Base-by-base conservation (phyloP, 2,113 vertebrate genomes). In the Barnardius zonarius region DNA sequence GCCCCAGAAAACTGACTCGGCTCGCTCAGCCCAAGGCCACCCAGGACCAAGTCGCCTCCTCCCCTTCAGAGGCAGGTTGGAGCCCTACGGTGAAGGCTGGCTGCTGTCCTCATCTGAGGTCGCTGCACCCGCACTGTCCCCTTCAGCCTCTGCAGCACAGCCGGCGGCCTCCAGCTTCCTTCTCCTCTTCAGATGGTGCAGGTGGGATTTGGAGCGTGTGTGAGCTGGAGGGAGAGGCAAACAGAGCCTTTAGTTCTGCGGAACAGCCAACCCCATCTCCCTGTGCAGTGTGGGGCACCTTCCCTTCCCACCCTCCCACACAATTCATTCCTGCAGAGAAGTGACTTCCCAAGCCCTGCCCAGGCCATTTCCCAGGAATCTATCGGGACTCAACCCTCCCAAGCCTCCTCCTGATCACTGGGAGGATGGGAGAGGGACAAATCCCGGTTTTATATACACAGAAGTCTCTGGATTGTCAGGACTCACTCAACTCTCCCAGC, bases 161-260 rank as follows among this genome's bases (percentile, higher is more conserved):
- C 52, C 1, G 3, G 80, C 68, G 0, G 66, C 90, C 31, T 98
- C 97, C n/a, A 92, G 85, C 96, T 96, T 99, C 93, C 95, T 98
- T 90, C 96, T 99, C 96, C 99, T 99, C 98, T 97, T 99, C 89
- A 98, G 91, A 14, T 98, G 98, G 95, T 98, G 91, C 96, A 98
- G 97, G 95, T 99, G 99, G 92, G 98, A 98, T 96, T 99, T 99
- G 87, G 99, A 99, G 37, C 98, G 98, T 16, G 98, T 97, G 97
- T 99, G 99, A 95, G 99, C 99, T 99, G 88, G 16, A 87, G 81
- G 44, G 41, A 94, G 96, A 78, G 84, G 81, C 51, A 93, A 88
- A 54, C 30, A 64, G 91, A 93, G 55, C 0, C 1, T 52, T 91
- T 30, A 18, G 31, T 31, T 66, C 68, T 17, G 80, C 64, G 85